Evolutionary conservation across 2,113 vertebrate genomes (phyloP).

Genomic region (Sitta europaea): DNA sequence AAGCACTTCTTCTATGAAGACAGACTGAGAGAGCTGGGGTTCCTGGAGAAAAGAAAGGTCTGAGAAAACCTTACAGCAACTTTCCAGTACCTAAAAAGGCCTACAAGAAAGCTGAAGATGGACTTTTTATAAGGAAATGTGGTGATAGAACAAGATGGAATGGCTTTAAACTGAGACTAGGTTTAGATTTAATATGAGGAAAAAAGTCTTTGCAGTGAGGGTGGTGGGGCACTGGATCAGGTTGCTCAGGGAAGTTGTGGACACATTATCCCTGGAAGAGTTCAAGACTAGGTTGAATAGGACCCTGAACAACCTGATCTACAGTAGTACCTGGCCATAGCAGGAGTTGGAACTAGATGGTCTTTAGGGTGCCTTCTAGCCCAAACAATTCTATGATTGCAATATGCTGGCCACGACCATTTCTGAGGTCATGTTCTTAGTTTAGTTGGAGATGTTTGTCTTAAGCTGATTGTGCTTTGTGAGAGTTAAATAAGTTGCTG

Average conservation of each 20-base stretch:
- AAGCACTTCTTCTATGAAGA: too few relatives aligned
- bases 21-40: neutral
- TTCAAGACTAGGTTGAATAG: neutral
- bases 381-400: neutral
- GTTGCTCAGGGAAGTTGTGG: rapidly evolving
- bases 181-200: rapidly evolving
- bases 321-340: neutral
- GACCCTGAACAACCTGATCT: neutral
- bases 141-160: neutral
- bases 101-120: neutral
- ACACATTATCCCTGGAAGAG: rapidly evolving
- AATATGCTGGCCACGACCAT: neutral
- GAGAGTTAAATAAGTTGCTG: neutral
- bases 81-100: neutral
- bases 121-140: neutral
- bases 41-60: neutral
- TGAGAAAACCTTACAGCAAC: neutral
- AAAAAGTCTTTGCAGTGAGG: neutral
- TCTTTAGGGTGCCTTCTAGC: neutral
- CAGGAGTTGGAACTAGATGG: neutral
- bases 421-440: neutral
- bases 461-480: neutral
- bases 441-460: neutral
- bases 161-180: neutral
- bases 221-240: neutral